phyloP scores from a whole-genome alignment of 2,888 invertebrate species.

The Corythucha ciliata region DNA sequence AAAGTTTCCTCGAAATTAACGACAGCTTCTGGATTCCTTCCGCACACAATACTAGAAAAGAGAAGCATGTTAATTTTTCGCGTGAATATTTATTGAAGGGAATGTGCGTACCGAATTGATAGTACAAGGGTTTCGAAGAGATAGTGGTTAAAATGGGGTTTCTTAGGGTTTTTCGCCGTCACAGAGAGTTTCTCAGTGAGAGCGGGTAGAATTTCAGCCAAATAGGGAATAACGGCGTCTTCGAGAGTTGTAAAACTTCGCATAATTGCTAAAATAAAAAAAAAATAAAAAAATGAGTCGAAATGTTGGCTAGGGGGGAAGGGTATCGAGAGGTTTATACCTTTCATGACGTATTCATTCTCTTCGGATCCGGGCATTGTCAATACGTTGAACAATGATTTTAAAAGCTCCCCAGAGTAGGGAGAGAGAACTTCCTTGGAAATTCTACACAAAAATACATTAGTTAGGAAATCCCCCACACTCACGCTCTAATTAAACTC shows the following conservation, averaged over 20 bases:
- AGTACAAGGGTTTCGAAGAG: constrained; percentile 91
- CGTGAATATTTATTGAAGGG: constrained; percentile 4
- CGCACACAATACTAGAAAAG: constrained; percentile 66
- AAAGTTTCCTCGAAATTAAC: constrained; percentile 81
- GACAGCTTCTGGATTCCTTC: constrained; percentile 67
- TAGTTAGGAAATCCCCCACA: constrained; percentile 34
- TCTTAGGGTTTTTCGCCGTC: constrained; percentile 87
- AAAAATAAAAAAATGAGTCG: constrained; percentile 17
- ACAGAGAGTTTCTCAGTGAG: constrained; percentile 71
- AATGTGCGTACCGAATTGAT: constrained; percentile 60
- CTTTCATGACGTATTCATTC: constrained; percentile 97
- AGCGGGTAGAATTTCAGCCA: constrained; percentile 71
- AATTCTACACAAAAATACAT: constrained; percentile 33
- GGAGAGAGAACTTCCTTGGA: constrained; percentile 53
- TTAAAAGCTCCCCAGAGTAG: constrained; percentile 58
- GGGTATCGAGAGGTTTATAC: constrained; percentile 41
- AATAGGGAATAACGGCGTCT: constrained; percentile 66
- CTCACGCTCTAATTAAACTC: constrained; percentile 42
- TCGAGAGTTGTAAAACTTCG: constrained; percentile 73
- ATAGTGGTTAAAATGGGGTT: constrained; percentile 97
- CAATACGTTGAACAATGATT: constrained; percentile 66
- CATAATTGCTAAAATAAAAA: constrained; percentile 65
- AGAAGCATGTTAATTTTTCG: constrained; percentile 17
- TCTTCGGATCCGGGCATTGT: constrained; percentile 67
- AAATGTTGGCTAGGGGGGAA: constrained; percentile 6